A percentile compares a stretch with the other conserved stretches of the same genome.
Conservation (phyloP, 2,888 invertebrate species). For the Acanthosepion esculentum region DNA sequence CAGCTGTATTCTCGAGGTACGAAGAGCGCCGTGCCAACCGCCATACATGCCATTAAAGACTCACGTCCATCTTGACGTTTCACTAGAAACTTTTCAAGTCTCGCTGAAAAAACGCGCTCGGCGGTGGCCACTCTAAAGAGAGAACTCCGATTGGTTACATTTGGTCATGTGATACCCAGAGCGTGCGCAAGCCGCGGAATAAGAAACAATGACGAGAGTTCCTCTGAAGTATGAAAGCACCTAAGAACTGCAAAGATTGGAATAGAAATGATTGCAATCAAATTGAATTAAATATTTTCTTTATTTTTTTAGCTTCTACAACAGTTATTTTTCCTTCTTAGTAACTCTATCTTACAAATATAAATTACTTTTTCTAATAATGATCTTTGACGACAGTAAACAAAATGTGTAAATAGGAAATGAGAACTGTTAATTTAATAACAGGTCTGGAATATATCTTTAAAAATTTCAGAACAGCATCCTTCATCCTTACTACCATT, state of each 20-base stretch:
- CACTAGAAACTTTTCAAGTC: conserved; percentile 45
- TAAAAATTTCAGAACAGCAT: too few species aligned
- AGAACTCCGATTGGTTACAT: background rate
- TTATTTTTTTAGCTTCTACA: background rate
- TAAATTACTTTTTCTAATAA: background rate
- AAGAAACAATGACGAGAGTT: conserved; percentile 25
- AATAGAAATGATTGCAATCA: background rate
- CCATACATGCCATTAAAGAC: conserved; percentile 37
- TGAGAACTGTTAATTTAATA: background rate
- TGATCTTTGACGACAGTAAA: background rate
- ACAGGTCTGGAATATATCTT: background rate
- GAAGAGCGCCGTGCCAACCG: conserved; percentile 37
- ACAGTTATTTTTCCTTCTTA: background rate
- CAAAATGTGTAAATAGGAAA: background rate
- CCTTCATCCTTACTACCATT: background rate
- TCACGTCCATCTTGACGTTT: conserved; percentile 44
- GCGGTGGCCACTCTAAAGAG: conserved; percentile 24
- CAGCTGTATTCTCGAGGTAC: conserved; percentile 37
- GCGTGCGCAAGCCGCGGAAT: conserved; percentile 36
- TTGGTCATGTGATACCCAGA: conserved; percentile 36
- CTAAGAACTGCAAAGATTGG: background rate
- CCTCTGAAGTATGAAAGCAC: conserved; percentile 38
- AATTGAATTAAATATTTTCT: too few species aligned
- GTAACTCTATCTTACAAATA: background rate
- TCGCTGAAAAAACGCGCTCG: conserved; percentile 47